Conservation (phyloP, 2,797 vertebrate species). For the Chelmon rostratus region DNA sequence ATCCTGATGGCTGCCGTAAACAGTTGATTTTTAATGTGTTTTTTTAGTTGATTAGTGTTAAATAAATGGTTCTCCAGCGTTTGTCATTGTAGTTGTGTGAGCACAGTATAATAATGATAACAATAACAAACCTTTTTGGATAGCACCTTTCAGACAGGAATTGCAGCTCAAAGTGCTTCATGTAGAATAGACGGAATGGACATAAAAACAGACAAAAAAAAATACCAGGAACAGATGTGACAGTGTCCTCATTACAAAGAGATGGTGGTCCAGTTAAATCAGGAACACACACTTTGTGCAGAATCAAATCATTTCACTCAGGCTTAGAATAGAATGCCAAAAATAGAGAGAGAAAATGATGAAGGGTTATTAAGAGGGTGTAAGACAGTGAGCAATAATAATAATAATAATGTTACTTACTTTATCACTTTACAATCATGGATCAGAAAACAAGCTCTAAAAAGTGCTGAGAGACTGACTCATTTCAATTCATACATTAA, state of each 20-base stretch:
- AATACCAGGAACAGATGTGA: conserved; percentile 14
- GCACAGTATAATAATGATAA: too few relatives aligned
- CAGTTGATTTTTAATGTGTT: neutral
- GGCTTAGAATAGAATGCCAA: neutral
- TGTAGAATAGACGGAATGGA: too few relatives aligned
- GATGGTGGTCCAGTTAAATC: conserved; percentile 6
- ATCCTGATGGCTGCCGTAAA: neutral
- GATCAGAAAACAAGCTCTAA: neutral
- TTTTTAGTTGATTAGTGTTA: too few relatives aligned
- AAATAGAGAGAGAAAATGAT: conserved; percentile 1
- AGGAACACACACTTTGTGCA: neutral
- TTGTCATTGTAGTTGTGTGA: too few relatives aligned
- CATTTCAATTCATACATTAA: too few relatives aligned
- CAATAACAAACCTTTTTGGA: too few relatives aligned
- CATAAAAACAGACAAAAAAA: too few relatives aligned
- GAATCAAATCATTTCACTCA: neutral
- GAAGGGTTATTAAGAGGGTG: neutral
- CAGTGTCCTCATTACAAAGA: conserved; percentile 5
- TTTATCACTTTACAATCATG: neutral
- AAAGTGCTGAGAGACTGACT: neutral
- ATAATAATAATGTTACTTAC: neutral
- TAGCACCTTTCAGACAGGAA: too few relatives aligned
- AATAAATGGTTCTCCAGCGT: neutral
- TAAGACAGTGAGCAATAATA: neutral
- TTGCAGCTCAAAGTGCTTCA: too few relatives aligned